These are phyloP conservation scores for Spodoptera frugiperda DNA, from an alignment of 1,140 invertebrate species.

Conservation along the genomic window DNA sequence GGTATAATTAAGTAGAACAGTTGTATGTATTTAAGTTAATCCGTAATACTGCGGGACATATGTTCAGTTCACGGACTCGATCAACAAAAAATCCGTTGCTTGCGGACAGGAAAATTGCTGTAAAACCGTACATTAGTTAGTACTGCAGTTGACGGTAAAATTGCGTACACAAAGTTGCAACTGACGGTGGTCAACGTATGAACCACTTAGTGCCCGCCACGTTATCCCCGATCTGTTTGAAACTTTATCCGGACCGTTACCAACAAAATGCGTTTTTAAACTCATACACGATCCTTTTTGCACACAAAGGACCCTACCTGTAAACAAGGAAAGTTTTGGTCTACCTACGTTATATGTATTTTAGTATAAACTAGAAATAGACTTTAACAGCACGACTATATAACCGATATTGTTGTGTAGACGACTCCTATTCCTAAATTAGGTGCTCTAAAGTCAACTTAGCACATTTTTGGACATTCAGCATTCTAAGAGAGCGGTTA, in stretches of 20 bases:
- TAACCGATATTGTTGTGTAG: not conserved
- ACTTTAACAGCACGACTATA: not conserved
- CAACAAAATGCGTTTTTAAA: constrained; percentile 24
- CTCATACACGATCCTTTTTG: not conserved
- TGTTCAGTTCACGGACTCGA: constrained; percentile 13
- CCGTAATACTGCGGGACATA: constrained; percentile 11
- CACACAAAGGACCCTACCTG: constrained; percentile 19
- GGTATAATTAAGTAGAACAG: not conserved
- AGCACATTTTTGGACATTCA: constrained; percentile 30
- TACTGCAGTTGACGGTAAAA: constrained; percentile 3
- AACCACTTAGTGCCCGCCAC: constrained; percentile 25
- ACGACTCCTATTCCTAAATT: constrained; percentile 5
- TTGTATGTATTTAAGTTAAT: not conserved
- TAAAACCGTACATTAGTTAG: constrained; percentile 17
- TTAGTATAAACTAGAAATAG: not conserved
- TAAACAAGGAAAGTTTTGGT: constrained; percentile 6
- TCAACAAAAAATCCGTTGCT: constrained; percentile 37
- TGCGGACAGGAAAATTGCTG: constrained; percentile 33
- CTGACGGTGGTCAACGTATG: constrained; percentile 16
- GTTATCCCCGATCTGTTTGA: constrained; percentile 21
- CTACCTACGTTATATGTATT: not conserved
- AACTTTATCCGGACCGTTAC: constrained; percentile 21
- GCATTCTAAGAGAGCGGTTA: constrained; percentile 26
- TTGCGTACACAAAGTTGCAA: constrained; percentile 31
- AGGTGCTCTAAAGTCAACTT: constrained; percentile 6